Evolutionary conservation across 2,797 vertebrate species (phyloP).

Genomic region (Aotus griseimembra): DNA sequence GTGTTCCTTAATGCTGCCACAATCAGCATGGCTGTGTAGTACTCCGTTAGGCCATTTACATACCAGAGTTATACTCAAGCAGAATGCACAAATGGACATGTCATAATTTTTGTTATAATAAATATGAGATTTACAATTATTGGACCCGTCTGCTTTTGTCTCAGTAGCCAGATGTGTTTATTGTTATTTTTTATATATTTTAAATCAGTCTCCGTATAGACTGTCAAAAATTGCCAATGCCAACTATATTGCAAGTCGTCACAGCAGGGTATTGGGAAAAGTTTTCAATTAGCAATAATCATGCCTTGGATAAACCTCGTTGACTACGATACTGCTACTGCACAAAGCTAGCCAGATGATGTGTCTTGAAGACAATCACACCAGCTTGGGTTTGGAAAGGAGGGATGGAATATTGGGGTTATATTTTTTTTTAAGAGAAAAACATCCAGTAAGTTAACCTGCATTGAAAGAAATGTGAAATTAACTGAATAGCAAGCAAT

Average conservation of each 20-base stretch:
- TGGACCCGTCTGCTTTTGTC: conserved; percentile 78
- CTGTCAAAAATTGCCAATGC: too few species aligned
- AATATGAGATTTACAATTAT: conserved; percentile 97
- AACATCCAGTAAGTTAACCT: background rate
- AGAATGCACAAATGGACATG: conserved; percentile 92
- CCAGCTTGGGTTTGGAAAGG: background rate
- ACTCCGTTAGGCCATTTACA: conserved; percentile 92
- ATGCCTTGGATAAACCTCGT: too few species aligned
- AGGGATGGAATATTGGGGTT: background rate
- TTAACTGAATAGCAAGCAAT: too few species aligned
- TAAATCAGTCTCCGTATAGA: too few species aligned
- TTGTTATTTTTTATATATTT: too few species aligned
- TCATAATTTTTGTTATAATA: conserved; percentile 99
- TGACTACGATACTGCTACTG: too few species aligned
- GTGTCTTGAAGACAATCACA: background rate
- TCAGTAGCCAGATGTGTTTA: conserved; percentile 56
- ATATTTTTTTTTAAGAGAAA: background rate
- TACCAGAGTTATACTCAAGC: conserved; percentile 91
- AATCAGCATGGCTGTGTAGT: conserved; percentile 96
- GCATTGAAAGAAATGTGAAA: background rate
- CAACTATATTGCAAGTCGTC: too few species aligned
- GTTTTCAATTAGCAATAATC: too few species aligned
- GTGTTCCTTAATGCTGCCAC: conserved; percentile 90
- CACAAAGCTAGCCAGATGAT: conserved; percentile 23
- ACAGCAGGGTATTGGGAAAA: too few species aligned